Evolutionary conservation across 2,113 vertebrate species (phyloP).

Genomic region (Recurvirostra avosetta): DNA sequence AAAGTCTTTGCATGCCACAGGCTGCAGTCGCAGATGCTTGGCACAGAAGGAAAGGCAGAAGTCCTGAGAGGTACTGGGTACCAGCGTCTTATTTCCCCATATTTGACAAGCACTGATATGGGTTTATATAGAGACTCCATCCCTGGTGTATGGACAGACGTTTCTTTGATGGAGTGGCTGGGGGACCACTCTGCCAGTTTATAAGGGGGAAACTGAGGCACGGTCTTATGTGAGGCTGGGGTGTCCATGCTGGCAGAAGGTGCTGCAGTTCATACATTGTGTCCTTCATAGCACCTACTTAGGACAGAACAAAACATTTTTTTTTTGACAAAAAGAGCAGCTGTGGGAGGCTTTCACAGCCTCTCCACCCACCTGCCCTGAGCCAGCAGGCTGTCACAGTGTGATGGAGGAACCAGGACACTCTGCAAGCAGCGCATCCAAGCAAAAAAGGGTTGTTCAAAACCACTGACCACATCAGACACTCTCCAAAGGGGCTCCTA

Average conservation of each 20-base stretch:
- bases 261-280: not conserved
- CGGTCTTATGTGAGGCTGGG: not conserved
- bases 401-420: not conserved
- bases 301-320: not conserved
- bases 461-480: not conserved
- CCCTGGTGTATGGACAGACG: rapidly evolving
- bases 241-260: not conserved
- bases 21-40: rapidly evolving
- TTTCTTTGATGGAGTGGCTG: not conserved
- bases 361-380: not conserved
- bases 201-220: not conserved
- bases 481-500: not conserved
- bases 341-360: not conserved
- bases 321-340: not conserved
- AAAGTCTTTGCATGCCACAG: not conserved
- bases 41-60: not conserved
- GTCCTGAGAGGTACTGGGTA: not conserved
- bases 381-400: not conserved
- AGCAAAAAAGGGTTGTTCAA: not conserved
- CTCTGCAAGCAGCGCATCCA: too few relatives aligned
- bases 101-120: not conserved
- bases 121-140: not conserved
- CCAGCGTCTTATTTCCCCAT: rapidly evolving
- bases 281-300: not conserved
- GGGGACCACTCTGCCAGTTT: not conserved